Base-by-base conservation (phyloP, 2,113 vertebrate genomes). In the Syngnathus typhle region DNA sequence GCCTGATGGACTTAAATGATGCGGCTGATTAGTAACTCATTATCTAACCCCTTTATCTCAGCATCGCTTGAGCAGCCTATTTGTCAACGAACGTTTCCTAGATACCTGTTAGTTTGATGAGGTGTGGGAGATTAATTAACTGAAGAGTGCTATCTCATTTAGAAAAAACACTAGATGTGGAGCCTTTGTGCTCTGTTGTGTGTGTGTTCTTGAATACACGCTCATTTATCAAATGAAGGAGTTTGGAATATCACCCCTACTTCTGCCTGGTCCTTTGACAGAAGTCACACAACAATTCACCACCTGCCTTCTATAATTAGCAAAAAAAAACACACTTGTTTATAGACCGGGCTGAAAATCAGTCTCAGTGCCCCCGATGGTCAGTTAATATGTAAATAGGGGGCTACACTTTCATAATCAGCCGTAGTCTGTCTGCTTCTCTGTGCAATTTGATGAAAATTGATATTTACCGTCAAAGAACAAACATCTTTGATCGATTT, bases 301-400 rank as follows among this genome's bases (percentile, higher is more conserved):
- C 56, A 55, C 51, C 72, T 54, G 43, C 72, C 65, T 38, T 7
- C 58, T 7, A 27, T 62, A 62, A 62, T 62, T 21, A 44, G 39
- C 7, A 68, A 76, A 68, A 81, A 68, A 81, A 68, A 66, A 64
- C 27, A 32, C 68, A 80, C 72, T 69, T 72, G 82, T 79, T 85
- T 64, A 76, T 67, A 72, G 55, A 81, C 83, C 85, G 82, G 73
- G 8, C 56, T 80, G 88, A 79, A 75, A 70, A 74, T 47, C 71
- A 66, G 23, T 81, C 82, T 87, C 86, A 82, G 82, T 76, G 70
- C 84, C 83, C 85, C 74, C 70, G 71, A 55, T 27, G 76, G 77
- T 78, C 78, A 80, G 77, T 78, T 91, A 89, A 90, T 91, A n/a
- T n/a, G n/a, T n/a, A 85, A 92, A 82, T 74, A 68, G 70, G 73